phyloP scores from a whole-genome alignment of 1,140 invertebrate species.

The Nephila pilipes region DNA sequence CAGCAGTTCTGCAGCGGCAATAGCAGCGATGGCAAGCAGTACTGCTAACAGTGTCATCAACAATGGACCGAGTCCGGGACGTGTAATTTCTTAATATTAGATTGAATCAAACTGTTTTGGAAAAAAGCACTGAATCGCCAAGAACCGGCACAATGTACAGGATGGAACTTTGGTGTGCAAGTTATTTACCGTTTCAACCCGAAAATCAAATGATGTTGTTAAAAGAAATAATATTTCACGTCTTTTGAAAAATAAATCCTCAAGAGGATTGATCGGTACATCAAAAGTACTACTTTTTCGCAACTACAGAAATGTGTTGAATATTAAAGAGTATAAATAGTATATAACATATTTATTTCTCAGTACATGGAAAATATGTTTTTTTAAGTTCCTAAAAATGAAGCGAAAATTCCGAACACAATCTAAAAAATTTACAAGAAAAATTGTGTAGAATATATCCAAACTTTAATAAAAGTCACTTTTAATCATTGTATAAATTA shows the following conservation, averaged over 20 bases:
- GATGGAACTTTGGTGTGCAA: neutral
- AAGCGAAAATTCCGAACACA: too few species aligned
- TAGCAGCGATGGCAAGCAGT: constrained; percentile 65
- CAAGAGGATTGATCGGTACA: neutral
- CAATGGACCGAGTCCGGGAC: constrained; percentile 52
- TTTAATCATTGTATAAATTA: too few species aligned
- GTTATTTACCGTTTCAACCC: neutral
- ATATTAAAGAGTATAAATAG: too few species aligned
- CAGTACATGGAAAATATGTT: too few species aligned
- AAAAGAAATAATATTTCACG: neutral
- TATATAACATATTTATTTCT: too few species aligned
- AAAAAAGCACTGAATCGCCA: neutral
- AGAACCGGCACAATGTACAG: constrained; percentile 26
- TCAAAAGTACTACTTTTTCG: neutral
- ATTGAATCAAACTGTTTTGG: neutral
- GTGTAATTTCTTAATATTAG: constrained; percentile 64
- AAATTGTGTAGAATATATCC: too few species aligned
- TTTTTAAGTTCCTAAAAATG: too few species aligned
- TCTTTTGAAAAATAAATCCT: neutral
- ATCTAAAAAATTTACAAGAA: too few species aligned
- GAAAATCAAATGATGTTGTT: neutral
- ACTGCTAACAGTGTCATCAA: constrained; percentile 64
- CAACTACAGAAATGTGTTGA: too few species aligned
- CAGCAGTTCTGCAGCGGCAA: constrained; percentile 58
- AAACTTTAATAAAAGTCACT: too few species aligned